phyloP scores from a whole-genome alignment of 1,140 invertebrate species.

The Drosophila kanapiae region DNA sequence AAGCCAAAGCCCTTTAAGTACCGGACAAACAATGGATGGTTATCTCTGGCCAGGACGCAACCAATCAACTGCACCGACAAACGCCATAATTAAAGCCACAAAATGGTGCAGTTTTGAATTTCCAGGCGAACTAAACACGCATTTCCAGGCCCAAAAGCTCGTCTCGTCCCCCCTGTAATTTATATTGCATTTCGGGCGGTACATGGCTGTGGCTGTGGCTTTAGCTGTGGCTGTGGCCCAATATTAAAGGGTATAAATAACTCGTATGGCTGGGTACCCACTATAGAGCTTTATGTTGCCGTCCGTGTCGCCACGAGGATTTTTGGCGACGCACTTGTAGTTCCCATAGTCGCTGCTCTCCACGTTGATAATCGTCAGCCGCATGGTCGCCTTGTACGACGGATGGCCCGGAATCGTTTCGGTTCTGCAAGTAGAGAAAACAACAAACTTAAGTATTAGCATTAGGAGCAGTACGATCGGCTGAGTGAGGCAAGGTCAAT shows the following conservation, averaged over 20 bases:
- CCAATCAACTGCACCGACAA: conserved; percentile 36
- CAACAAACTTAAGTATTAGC: background rate
- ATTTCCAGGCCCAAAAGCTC: conserved; percentile 9
- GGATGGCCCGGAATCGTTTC: conserved; percentile 89
- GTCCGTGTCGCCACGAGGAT: conserved; percentile 96
- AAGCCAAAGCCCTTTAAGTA: conserved; percentile 4
- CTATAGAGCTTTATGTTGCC: conserved; percentile 95
- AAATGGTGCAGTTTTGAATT: conserved; percentile 64
- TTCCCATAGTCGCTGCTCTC: conserved; percentile 92
- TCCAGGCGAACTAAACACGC: conserved; percentile 22
- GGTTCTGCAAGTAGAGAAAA: conserved; percentile 79
- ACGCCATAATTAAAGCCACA: conserved; percentile 72
- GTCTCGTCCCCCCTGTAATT: conserved; percentile 52
- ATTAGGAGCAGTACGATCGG: conserved; percentile 2
- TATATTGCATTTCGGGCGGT: conserved; percentile 39
- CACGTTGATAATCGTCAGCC: conserved; percentile 91
- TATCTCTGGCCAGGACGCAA: conserved; percentile 11
- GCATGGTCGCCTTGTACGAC: conserved; percentile 94
- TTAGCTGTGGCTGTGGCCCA: conserved; percentile 25
- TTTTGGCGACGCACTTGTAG: conserved; percentile 97
- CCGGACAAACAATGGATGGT: conserved; percentile 8
- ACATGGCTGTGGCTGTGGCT: background rate
- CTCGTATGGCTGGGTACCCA: conserved; percentile 87
- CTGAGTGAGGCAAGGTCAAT: conserved; percentile 62
- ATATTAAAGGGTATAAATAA: conserved; percentile 75